Evolutionary conservation across 2,888 invertebrate genomes (phyloP), one percentile per base, ranked within the genome.

Genomic region (Belgica antarctica): DNA sequence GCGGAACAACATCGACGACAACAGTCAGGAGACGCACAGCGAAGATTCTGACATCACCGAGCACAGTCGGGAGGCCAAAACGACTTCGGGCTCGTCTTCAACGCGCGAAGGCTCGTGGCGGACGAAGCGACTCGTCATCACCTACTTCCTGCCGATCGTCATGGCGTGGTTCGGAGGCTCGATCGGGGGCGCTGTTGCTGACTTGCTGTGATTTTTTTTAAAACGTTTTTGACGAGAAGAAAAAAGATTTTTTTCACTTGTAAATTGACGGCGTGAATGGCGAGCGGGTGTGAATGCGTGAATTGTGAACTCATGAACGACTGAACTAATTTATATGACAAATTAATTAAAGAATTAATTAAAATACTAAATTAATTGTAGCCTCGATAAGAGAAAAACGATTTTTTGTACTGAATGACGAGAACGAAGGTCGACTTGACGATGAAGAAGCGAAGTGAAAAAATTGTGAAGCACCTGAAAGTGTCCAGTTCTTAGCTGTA

Each of bases 91-190:
- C 28, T 75, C 76, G 73, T 82, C 82, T 0, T 78, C 81, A 1
- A 79, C 82, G 71, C 78, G 89, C 1, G 83, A 84, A 10, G 79
- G 82, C 71, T 83, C 86, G 12, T 78, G 89, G 2, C 83, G 84
- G 10, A 82, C 83, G 72, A 89, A 89, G 28, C 59, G 70, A 70
- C 22, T 70, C 25, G 80, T 92, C 62, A 82, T 89, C 75, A 85
- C 89, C 62, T 92, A 91, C 80, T 84, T 92, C 72, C 81, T 92
- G 77, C 92, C 92, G 2, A 87, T 92, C 47, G 89, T 89, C 74
- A 86, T 92, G 79, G 89, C 90, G 76, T 92, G 92, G 92, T 89
- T 92, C 80, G 91, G 90, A 71, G 87, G 89, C 73, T 61, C 41
- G 7, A 87, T 90, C 12, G 34, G 57, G n/a, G 47, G 57, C 31